Evolutionary conservation across 2,888 invertebrate species (phyloP).

Genomic region (Entomobrya proxima): DNA sequence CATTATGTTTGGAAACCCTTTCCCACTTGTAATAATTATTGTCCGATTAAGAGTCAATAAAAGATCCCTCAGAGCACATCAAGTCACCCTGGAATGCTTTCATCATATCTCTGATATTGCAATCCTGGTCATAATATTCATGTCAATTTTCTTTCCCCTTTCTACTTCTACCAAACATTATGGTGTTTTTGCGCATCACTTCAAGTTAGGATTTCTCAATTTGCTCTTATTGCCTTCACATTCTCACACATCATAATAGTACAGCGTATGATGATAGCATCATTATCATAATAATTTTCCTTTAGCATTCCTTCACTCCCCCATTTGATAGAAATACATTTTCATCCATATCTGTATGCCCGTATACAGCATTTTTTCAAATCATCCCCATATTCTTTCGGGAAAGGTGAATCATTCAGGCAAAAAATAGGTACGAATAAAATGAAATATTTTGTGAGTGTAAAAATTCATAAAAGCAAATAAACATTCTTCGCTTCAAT

Average conservation of each 20-base stretch:
- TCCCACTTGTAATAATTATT: neutral
- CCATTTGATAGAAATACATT: conserved; percentile 42
- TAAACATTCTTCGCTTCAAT: conserved; percentile 30
- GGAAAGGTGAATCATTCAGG: conserved; percentile 23
- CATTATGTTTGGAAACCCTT: neutral
- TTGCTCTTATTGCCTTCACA: conserved; percentile 46
- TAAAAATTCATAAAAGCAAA: conserved; percentile 54
- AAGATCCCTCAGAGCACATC: neutral
- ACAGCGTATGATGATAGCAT: conserved; percentile 34
- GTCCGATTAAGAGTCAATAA: neutral
- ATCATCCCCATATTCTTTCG: neutral
- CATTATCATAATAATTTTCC: conserved; percentile 56
- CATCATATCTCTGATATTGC: neutral
- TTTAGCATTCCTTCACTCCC: conserved; percentile 41
- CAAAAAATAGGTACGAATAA: neutral
- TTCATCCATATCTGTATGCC: too few species aligned
- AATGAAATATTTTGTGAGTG: conserved; percentile 8
- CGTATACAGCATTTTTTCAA: conserved; percentile 7
- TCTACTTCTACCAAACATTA: neutral
- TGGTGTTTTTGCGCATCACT: neutral
- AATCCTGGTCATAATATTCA: neutral
- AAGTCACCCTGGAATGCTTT: neutral
- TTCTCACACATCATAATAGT: conserved; percentile 60
- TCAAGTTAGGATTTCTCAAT: conserved; percentile 37
- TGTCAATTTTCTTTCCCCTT: neutral